phyloP scores from a whole-genome alignment of 2,113 vertebrate species.

The Suncus etruscus region DNA sequence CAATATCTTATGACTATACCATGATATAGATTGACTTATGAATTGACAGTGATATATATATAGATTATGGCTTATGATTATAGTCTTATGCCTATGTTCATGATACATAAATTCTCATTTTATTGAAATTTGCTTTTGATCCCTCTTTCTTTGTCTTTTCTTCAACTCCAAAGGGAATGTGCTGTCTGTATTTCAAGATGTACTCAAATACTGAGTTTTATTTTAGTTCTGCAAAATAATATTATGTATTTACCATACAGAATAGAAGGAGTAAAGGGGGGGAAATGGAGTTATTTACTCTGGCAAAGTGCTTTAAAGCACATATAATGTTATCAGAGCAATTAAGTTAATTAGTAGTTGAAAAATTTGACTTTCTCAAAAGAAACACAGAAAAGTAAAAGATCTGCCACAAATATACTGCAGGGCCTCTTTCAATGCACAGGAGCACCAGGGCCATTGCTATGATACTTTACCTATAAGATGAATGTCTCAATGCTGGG shows the following conservation, averaged over 20 bases:
- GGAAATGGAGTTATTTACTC: background rate
- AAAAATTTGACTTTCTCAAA: background rate
- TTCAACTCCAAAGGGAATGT: background rate
- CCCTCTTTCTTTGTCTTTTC: background rate
- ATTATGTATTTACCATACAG: background rate
- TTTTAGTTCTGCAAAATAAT: slow-evolving; percentile 33
- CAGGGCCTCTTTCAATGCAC: no score
- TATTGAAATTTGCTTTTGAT: background rate
- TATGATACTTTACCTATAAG: no score
- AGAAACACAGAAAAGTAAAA: background rate
- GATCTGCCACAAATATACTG: background rate
- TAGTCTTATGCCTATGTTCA: background rate
- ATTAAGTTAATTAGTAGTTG: slow-evolving; percentile 49
- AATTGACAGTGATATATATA: no score
- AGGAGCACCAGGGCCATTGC: no score
- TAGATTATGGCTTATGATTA: no score
- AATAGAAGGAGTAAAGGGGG: slow-evolving; percentile 42
- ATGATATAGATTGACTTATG: no score
- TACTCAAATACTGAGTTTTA: background rate
- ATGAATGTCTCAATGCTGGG: no score
- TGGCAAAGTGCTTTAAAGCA: slow-evolving; percentile 38
- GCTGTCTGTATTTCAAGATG: background rate
- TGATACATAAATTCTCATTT: background rate
- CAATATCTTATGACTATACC: background rate
- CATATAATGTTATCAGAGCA: slow-evolving; percentile 42